These are phyloP conservation scores for Eupeodes latifasciatus DNA, from an alignment of 2,888 invertebrate species.

Conservation along the genomic window DNA sequence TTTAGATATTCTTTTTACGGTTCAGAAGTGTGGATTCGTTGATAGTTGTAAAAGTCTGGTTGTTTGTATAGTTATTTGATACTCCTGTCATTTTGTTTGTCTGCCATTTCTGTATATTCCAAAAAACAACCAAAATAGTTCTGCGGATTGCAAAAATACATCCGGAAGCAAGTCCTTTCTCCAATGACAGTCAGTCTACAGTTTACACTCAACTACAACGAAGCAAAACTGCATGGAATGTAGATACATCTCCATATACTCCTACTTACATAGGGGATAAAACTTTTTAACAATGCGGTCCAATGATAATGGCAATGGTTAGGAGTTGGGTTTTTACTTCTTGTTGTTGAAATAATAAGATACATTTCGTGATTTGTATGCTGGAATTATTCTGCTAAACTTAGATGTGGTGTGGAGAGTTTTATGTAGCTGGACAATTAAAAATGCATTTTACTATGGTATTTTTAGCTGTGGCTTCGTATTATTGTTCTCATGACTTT, in stretches of 20 bases:
- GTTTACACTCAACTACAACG: slow-evolving; percentile 3
- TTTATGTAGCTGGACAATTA: slow-evolving; percentile 50
- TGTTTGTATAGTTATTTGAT: slow-evolving; percentile 44
- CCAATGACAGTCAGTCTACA: background rate
- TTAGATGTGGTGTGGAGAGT: slow-evolving; percentile 6
- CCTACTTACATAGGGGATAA: background rate
- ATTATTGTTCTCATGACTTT: slow-evolving; percentile 41
- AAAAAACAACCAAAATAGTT: background rate
- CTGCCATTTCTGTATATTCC: background rate
- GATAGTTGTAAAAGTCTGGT: background rate
- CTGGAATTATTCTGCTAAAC: slow-evolving; percentile 33
- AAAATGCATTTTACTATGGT: slow-evolving; percentile 55
- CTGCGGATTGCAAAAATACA: slow-evolving; percentile 8
- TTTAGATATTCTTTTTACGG: slow-evolving; percentile 9
- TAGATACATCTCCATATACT: background rate
- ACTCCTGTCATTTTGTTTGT: slow-evolving; percentile 47
- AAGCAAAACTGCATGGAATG: slow-evolving; percentile 52
- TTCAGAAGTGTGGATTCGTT: slow-evolving; percentile 5
- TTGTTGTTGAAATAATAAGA: slow-evolving; percentile 12
- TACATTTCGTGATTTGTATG: slow-evolving; percentile 29
- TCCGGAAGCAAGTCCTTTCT: slow-evolving; percentile 38
- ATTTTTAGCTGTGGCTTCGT: slow-evolving; percentile 6
- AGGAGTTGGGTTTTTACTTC: slow-evolving; percentile 6
- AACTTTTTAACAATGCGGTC: slow-evolving; percentile 71
- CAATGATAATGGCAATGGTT: slow-evolving; percentile 35